Percentiles rank a stretch among this genome's conserved stretches.
Conservation (phyloP, 1,140 invertebrate genomes). For the Drosophila yakuba region DNA sequence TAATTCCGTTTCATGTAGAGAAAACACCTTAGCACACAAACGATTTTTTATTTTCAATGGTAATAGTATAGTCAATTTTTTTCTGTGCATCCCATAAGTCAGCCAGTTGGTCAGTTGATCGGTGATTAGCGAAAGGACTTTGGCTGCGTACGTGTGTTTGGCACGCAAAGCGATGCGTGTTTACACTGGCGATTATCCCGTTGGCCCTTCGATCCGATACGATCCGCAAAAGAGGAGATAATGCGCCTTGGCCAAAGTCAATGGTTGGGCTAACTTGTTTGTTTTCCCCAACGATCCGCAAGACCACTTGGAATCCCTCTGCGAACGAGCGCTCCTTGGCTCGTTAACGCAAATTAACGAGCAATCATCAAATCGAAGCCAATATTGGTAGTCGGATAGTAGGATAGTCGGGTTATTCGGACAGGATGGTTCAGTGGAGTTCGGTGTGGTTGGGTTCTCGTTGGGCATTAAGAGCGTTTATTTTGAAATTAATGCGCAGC, state of each 20-base stretch:
- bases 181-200: slow-evolving; percentile 79
- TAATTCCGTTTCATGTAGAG: no score
- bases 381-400: slow-evolving; percentile 12
- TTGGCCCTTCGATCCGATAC: slow-evolving; percentile 42
- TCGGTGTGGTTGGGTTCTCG: slow-evolving; percentile 19
- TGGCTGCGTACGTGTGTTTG: slow-evolving; percentile 73
- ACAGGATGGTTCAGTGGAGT: background rate
- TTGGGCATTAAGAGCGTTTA: slow-evolving; percentile 63
- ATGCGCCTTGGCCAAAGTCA: slow-evolving; percentile 68
- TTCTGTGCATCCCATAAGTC: slow-evolving; percentile 12
- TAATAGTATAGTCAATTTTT: no score
- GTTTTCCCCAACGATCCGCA: slow-evolving; percentile 42
- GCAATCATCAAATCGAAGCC: slow-evolving; percentile 82
- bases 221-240: slow-evolving; percentile 79
- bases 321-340: slow-evolving; percentile 25
- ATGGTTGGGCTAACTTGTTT: slow-evolving; percentile 64
- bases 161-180: slow-evolving; percentile 77
- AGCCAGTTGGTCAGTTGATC: slow-evolving; percentile 50
- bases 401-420: no score
- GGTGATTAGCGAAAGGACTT: slow-evolving; percentile 30
- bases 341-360: slow-evolving; percentile 84
- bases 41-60: no score
- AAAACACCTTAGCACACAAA: no score
- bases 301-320: background rate
- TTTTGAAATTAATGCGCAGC: slow-evolving; percentile 74